Conservation (phyloP, 2,113 vertebrate genomes). For the Phainopepla nitens region DNA sequence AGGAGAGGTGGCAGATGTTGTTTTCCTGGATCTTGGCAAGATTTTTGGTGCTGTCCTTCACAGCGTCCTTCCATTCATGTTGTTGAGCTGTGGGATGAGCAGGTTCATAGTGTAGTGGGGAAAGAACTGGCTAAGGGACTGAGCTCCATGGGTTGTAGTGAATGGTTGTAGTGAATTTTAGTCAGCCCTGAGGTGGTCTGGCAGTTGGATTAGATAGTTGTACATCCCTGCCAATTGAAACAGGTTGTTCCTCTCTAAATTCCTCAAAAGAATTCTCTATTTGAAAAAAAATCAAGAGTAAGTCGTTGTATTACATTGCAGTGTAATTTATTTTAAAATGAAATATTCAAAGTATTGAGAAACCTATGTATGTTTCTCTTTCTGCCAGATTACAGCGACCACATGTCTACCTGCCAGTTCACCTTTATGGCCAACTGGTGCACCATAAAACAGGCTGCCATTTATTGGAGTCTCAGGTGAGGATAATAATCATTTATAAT, state of each 20-base stretch:
- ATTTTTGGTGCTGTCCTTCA: not conserved
- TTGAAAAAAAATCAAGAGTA: not conserved
- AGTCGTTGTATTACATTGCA: not conserved
- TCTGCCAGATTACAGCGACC: conserved; percentile 90
- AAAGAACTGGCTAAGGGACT: not conserved
- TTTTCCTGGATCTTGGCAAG: not conserved
- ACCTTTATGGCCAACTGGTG: conserved; percentile 95
- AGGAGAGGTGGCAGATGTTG: not conserved
- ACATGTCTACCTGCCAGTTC: conserved; percentile 93
- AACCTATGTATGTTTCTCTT: conserved; percentile 1
- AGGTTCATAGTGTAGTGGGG: not conserved
- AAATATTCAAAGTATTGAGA: not conserved
- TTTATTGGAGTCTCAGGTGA: conserved; percentile 93
- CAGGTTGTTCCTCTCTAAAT: not conserved
- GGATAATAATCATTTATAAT: not conserved
- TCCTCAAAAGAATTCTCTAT: not conserved
- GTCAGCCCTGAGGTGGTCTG: not conserved
- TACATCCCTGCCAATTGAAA: not conserved
- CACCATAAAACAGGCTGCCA: conserved; percentile 98
- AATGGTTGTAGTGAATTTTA: not conserved
- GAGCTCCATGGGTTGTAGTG: not conserved
- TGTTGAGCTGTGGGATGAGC: not conserved
- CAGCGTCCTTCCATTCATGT: not conserved
- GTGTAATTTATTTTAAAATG: not conserved
- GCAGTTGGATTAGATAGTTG: not conserved